Evolutionary conservation across 1,140 invertebrate genomes (phyloP), one percentile per base, ranked within the genome.

Genomic region (Pachypeltis micranthus): DNA sequence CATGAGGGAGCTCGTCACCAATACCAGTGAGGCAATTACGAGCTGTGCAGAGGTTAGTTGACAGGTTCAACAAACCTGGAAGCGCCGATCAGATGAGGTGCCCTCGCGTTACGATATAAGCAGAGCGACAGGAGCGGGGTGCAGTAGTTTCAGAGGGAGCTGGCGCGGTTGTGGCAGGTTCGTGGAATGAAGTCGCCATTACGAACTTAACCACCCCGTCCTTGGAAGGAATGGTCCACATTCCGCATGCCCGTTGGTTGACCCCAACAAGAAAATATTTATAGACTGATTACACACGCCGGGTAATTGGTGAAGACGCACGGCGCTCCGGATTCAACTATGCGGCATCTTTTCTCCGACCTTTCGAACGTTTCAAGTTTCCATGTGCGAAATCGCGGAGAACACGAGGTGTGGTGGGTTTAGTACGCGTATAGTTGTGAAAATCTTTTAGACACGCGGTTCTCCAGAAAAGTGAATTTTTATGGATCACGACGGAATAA

Each of bases 251-350:
- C 57, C 57, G 25, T 28, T 59, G 26, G 57, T 28, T 59, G 26
- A 31, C 25, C 57, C 57, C 57, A 29, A 29, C 10, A 19, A 34
- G 57, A 31, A 59, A 59, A 59, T 59, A 59, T 59, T 59, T 59
- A 59, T 59, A 59, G 57, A 59, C 57, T 59, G 57, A 59, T 59
- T 59, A 59, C 57, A 59, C 57, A 31, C 31, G 47, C 57, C 57
- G 14, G 27, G 57, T 31, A 59, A 59, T 59, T 59, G 57, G 26
- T n/a, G n/a, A n/a, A n/a, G n/a, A n/a, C n/a, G n/a, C n/a, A n/a
- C n/a, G n/a, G n/a, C n/a, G n/a, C n/a, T n/a, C n/a, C n/a, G n/a
- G n/a, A n/a, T n/a, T n/a, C n/a, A n/a, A n/a, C n/a, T n/a, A n/a
- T n/a, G n/a, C n/a, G n/a, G n/a, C n/a, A n/a, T n/a, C n/a, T n/a